Base-by-base conservation (phyloP, 2,888 invertebrate species). In the Ashinkailepas kermadecensis region DNA sequence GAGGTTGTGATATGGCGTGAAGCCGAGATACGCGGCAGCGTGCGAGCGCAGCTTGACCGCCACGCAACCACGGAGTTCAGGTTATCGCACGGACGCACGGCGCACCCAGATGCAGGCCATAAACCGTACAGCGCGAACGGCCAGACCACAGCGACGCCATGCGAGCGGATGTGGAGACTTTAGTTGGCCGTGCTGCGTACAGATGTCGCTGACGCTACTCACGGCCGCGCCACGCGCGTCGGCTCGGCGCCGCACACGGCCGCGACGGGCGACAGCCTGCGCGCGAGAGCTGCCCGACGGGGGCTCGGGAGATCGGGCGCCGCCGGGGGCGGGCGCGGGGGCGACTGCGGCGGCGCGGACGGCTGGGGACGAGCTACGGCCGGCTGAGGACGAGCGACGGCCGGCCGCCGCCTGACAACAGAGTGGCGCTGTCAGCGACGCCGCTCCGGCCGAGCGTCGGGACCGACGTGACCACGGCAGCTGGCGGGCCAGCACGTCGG, bases 181-280 rank as follows among this genome's bases (percentile, higher is more conserved):
- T 10, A 15, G 74, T 74, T 74, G 21, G 10, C 56, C 12, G 10
- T 15, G 11, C 21, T 8, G 21, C 74, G 10, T 21, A 54, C 21
- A 74, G 74, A 56, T 74, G 74, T 54, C 74, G 74, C 74, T 39
- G 39, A 39, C 39, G 15, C 74, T 74, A 74, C 74, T 74, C 74
- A 74, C 74, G 74, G 74, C 74, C 74, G 74, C 54, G 74, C 18
- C 54, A 12, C 6, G 74, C 54, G 54, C 4, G 56, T 0, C 4
- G 8, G 10, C 54, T 56, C n/a, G 7, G 56, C 9, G 10, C 74
- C 56, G 15, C 12, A 56, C 74, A 74, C 9, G 21, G 74, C 74
- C 54, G 56, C 21, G 3, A 74, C 74, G 21, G 74, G 74, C 74
- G 74, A 74, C 7, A 39, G 39, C 39, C 54, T 0, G 56, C 18